A percentile compares a stretch with the other conserved stretches of the same genome.
These are phyloP conservation scores for Cinara cedri DNA, from an alignment of 2,888 invertebrate species.

Conservation along the genomic window DNA sequence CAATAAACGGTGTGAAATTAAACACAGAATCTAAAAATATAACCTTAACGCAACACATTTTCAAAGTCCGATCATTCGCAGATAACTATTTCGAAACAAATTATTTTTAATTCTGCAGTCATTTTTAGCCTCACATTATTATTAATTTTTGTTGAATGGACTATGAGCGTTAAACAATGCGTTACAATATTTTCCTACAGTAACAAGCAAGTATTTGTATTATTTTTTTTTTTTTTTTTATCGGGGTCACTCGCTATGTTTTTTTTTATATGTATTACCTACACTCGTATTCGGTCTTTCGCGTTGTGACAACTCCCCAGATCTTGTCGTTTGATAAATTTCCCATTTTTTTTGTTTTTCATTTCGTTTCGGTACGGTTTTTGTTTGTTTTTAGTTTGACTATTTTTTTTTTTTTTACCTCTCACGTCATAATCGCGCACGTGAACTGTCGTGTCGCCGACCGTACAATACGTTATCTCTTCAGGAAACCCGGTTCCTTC, in stretches of 20 bases:
- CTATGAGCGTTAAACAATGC: conserved; percentile 13
- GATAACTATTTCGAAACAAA: not conserved
- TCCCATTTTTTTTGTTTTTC: conserved; percentile 27
- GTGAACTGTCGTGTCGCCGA: conserved; percentile 54
- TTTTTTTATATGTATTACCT: no score
- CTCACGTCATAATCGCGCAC: conserved; percentile 54
- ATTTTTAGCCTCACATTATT: no score
- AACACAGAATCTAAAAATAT: no score
- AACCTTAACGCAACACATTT: not conserved
- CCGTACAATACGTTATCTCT: conserved; percentile 30
- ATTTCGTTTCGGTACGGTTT: no score
- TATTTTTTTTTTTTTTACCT: conserved; percentile 27
- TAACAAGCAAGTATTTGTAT: not conserved
- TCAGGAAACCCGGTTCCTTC: conserved; percentile 53
- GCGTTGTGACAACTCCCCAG: conserved; percentile 40
- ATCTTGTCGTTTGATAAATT: conserved; percentile 49
- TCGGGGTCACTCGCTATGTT: not conserved
- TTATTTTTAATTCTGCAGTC: not conserved
- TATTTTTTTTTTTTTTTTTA: conserved; percentile 8
- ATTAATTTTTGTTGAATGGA: conserved; percentile 18
- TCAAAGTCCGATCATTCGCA: not conserved
- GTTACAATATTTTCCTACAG: no score
- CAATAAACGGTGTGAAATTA: no score
- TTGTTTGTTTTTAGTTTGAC: conserved; percentile 30
- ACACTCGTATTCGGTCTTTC: not conserved